A percentile compares a stretch with the other conserved stretches of the same genome.
phyloP scores from a whole-genome alignment of 2,888 invertebrate species.

The Lasioglossum oenotherae region DNA sequence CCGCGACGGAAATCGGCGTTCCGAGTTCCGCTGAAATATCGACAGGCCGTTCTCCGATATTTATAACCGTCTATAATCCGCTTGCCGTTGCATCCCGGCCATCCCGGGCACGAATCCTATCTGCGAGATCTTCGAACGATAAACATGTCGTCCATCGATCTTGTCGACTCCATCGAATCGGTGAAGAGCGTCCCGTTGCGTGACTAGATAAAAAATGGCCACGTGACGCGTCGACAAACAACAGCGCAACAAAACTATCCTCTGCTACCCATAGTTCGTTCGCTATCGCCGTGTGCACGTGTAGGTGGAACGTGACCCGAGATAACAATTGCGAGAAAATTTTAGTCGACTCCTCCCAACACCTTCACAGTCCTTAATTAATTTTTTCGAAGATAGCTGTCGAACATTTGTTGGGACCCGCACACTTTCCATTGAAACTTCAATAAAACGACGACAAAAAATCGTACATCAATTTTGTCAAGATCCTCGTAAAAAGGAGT shows the following conservation, averaged over 20 bases:
- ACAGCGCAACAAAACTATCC: constrained; percentile 11
- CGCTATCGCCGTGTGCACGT: neutral
- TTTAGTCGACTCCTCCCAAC: neutral
- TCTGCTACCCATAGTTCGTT: neutral
- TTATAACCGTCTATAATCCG: constrained; percentile 17
- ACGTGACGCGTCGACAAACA: constrained; percentile 30
- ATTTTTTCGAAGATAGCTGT: neutral
- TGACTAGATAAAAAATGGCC: constrained; percentile 2
- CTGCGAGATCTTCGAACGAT: neutral
- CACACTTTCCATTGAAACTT: too few species aligned
- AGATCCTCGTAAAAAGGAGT: too few species aligned
- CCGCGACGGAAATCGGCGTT: constrained; percentile 4
- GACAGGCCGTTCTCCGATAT: neutral
- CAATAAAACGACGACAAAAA: too few species aligned
- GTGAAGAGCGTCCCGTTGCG: neutral
- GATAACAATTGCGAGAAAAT: neutral
- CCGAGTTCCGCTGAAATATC: constrained; percentile 1
- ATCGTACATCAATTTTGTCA: too few species aligned
- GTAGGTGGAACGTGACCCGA: neutral
- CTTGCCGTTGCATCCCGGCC: constrained; percentile 1
- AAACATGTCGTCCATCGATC: constrained; percentile 30
- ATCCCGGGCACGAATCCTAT: constrained; percentile 1
- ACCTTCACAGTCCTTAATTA: neutral
- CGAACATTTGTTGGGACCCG: too few species aligned
- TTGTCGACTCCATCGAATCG: constrained; percentile 22